Evolutionary conservation across 2,113 vertebrate species (phyloP), one percentile per base, ranked within the genome.

Genomic region (Hemiprocne comata): DNA sequence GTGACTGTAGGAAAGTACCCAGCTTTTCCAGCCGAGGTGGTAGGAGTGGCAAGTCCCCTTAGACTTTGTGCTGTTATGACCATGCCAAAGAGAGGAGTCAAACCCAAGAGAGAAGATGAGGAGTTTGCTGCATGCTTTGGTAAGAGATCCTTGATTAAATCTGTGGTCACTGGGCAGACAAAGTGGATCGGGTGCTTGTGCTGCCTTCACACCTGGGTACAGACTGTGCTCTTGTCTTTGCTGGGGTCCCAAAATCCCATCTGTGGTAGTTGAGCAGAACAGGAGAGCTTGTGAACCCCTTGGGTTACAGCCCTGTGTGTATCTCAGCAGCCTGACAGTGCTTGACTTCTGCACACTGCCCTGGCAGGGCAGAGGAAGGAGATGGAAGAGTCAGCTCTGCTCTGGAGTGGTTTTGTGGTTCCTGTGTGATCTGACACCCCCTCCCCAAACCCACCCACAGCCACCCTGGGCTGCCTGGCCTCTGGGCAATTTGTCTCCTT

Each of bases 1-100:
- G 87, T 89, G 89, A 46, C 85, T 40, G 2, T 16, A 91, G 96
- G 95, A 95, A 97, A 92, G 95, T 84, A 51, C 95, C 92, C 92
- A 13, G 38, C 53, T 90, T 85, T 91, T 81, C 82, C 33, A 25
- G 3, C 21, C 21, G 51, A 1, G 3, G 5, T 34, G 64, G 72
- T 19, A 42, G 89, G 93, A 85, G 78, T 83, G 93, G 42, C 17
- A 1, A 36, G 31, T 55, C 51, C 72, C 1, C 0, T 20, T 24
- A 36, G 34, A 31, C 42, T 34, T 20, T 15, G 70, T 40, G 33
- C 64, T 77, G 38, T 11, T 54, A 16, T 0, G 1, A 0, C 79
- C 5, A 1, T 66, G 74, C 40, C 77, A 46, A 16, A 10, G 1
- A 0, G 53, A 64, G 84, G 51, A 64, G 44, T 18, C 50, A 40